Evolutionary conservation across 2,888 invertebrate genomes (phyloP), one percentile per base, ranked within the genome.

Genomic region (Anarsia innoxiella): DNA sequence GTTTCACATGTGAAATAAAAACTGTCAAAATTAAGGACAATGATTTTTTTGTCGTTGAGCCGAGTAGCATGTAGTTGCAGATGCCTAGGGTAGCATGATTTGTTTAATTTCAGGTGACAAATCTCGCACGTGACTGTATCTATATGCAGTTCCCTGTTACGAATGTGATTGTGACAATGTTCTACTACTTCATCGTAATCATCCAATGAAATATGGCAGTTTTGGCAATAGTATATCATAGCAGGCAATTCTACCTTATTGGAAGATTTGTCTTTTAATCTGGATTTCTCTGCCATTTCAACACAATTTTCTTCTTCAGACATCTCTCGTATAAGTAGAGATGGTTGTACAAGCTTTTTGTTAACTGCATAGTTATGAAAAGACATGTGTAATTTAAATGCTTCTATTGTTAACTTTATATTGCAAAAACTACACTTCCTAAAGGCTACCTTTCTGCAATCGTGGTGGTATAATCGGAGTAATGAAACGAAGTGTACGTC

Each of bases 161-260:
- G 49, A 36, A 56, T 66, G 51, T 79, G 76, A 13, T 53, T 48
- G 34, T 76, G 78, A 45, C 76, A 74, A 56, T 80, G 80, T 41
- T 67, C 58, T 23, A 79, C 52, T 16, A 66, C 68, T 49, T 60
- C 59, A 44, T 77, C 75, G 45, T 76, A 80, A 8, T 50, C 48
- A 42, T 62, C 53, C 29, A 75, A 41, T 40, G 62, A 51, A 38
- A 65, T 32, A 26, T 48, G 41, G 49, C 78, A 79, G 46, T 49
- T 58, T 42, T 56, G 57, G 50, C 79, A 79, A 19, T 44, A 55
- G 43, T 61, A 78, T 13, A 64, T 34, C 31, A 53, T 8, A 19
- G 19, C 8, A 19, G 8, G n/a, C n/a, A n/a, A n/a, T n/a, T n/a
- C n/a, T n/a, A n/a, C n/a, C n/a, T n/a, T n/a, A n/a, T n/a, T n/a